phyloP scores from a whole-genome alignment of 2,888 invertebrate genomes.

The Hirudinaria manillensis region DNA sequence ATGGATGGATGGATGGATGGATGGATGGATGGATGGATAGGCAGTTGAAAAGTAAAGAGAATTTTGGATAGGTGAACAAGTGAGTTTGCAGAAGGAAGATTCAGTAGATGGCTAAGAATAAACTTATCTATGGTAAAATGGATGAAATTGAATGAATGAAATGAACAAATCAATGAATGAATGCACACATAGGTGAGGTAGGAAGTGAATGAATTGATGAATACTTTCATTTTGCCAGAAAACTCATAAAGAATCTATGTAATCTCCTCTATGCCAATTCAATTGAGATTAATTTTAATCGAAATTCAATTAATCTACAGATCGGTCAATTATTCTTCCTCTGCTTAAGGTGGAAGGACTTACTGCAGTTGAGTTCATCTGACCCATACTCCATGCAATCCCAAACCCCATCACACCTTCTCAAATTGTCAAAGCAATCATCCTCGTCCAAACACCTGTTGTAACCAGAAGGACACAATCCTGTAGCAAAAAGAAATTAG shows the following conservation, averaged over 20 bases:
- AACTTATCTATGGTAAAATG: background rate
- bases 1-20: too few relatives aligned
- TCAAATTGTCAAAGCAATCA: slow-evolving; percentile 31
- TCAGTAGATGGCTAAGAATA: too few relatives aligned
- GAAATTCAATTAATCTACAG: too few relatives aligned
- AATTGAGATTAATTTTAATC: too few relatives aligned
- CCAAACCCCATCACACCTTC: slow-evolving; percentile 47
- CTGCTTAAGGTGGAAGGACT: background rate
- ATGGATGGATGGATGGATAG: background rate
- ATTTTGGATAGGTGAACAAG: background rate
- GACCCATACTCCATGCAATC: slow-evolving; percentile 43
- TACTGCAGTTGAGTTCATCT: slow-evolving; percentile 22
- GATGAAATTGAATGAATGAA: background rate
- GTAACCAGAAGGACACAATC: slow-evolving; percentile 32
- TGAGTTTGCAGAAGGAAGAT: background rate
- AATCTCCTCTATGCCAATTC: too few relatives aligned
- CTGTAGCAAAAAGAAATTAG: slow-evolving; percentile 13
- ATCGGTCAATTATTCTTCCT: too few relatives aligned
- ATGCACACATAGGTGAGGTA: too few relatives aligned
- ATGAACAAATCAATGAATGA: too few relatives aligned
- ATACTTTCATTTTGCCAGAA: too few relatives aligned
- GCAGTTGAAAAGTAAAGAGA: background rate
- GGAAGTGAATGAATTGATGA: too few relatives aligned
- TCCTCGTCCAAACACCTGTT: slow-evolving; percentile 26
- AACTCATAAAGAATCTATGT: too few relatives aligned